phyloP scores from a whole-genome alignment of 2,888 invertebrate genomes.

The Elegia similella region DNA sequence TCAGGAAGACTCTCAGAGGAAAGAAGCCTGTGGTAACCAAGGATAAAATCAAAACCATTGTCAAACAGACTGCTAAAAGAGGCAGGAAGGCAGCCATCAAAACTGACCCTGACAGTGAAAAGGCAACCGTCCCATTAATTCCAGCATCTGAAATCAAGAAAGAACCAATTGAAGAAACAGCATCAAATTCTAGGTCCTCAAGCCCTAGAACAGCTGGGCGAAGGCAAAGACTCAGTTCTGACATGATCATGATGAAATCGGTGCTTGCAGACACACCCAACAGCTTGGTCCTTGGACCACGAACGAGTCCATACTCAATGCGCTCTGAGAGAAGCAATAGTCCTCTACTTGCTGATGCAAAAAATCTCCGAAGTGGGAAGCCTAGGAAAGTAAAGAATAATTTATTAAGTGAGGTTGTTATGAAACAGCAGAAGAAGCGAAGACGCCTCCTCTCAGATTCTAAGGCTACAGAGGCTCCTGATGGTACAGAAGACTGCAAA shows the following conservation, averaged over 20 bases:
- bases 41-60: slow-evolving; percentile 61
- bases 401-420: slow-evolving; percentile 81
- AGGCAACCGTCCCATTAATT: slow-evolving; percentile 62
- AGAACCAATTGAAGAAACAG: slow-evolving; percentile 65
- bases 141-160: slow-evolving; percentile 72
- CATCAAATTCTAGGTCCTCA: slow-evolving; percentile 69
- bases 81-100: slow-evolving; percentile 62
- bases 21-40: slow-evolving; percentile 62
- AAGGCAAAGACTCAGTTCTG: slow-evolving; percentile 68
- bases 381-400: slow-evolving; percentile 82
- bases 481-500: slow-evolving; percentile 63
- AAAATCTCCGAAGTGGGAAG: slow-evolving; percentile 85
- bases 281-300: slow-evolving; percentile 61
- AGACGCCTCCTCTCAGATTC: slow-evolving; percentile 81
- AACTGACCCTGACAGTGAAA: slow-evolving; percentile 56
- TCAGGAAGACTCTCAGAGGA: slow-evolving; percentile 68
- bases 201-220: slow-evolving; percentile 72
- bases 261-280: slow-evolving; percentile 64
- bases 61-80: slow-evolving; percentile 55
- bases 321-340: slow-evolving; percentile 81
- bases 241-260: slow-evolving; percentile 74
- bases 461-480: slow-evolving; percentile 59
- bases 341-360: slow-evolving; percentile 71
- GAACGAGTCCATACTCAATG: slow-evolving; percentile 83
- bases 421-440: slow-evolving; percentile 79